Evolutionary conservation across 2,888 invertebrate genomes (phyloP).

Genomic region (Archips xylosteana): DNA sequence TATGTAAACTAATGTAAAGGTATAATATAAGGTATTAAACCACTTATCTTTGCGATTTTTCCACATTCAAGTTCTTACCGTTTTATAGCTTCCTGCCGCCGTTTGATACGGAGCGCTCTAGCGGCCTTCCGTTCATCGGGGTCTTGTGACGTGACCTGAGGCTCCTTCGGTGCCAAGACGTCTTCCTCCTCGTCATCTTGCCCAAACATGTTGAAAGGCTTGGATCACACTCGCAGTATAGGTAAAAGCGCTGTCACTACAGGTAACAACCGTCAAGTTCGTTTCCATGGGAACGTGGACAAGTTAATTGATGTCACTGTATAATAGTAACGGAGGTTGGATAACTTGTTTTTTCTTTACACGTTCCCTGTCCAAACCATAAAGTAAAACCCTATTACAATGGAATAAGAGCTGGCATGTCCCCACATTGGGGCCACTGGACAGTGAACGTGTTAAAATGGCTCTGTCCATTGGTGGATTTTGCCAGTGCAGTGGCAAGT

Average conservation of each 20-base stretch:
- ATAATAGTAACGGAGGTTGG: not conserved
- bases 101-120: constrained; percentile 88
- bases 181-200: constrained; percentile 76
- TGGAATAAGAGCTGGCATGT: no score
- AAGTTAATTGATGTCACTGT: not conserved
- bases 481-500: no score
- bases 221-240: not conserved
- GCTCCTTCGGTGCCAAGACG: constrained; percentile 81
- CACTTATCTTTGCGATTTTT: not conserved
- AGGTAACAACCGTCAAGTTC: not conserved
- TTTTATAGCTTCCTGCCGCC: constrained; percentile 85
- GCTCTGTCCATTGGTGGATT: no score
- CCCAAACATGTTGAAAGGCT: constrained; percentile 52
- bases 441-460: no score
- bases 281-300: not conserved
- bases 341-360: no score
- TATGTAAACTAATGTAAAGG: no score
- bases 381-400: no score
- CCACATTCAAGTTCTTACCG: constrained; percentile 65
- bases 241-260: constrained; percentile 9
- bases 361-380: no score
- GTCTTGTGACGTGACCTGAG: constrained; percentile 87
- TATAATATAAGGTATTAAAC: no score
- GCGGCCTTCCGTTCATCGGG: constrained; percentile 90
- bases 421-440: no score